These are phyloP conservation scores for Chrysomela aeneicollis DNA, from an alignment of 2,888 invertebrate genomes.

Conservation along the genomic window DNA sequence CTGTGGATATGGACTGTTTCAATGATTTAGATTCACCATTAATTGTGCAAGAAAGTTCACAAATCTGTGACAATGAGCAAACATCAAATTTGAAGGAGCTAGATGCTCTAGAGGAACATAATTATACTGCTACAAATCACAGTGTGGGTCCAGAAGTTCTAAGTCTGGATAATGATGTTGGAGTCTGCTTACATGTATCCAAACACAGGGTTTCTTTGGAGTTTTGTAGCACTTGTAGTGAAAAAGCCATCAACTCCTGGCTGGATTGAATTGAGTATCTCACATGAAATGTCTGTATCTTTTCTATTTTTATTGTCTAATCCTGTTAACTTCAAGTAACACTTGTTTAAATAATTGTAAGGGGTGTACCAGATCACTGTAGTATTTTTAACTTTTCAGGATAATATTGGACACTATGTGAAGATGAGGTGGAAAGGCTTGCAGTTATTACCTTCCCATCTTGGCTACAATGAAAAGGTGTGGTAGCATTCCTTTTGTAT, in stretches of 20 bases:
- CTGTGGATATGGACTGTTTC: slow-evolving; percentile 33
- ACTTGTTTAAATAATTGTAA: slow-evolving; percentile 37
- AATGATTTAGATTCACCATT: slow-evolving; percentile 39
- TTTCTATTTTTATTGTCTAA: slow-evolving; percentile 26
- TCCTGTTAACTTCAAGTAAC: slow-evolving; percentile 28
- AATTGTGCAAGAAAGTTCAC: neutral
- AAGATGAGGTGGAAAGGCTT: slow-evolving; percentile 43
- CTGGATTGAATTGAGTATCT: slow-evolving; percentile 38
- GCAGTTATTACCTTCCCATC: slow-evolving; percentile 43
- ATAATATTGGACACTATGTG: slow-evolving; percentile 19
- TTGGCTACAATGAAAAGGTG: slow-evolving; percentile 46
- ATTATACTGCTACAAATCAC: slow-evolving; percentile 45
- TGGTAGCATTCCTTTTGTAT: slow-evolving; percentile 47
- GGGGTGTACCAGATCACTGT: slow-evolving; percentile 31
- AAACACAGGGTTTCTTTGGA: slow-evolving; percentile 66
- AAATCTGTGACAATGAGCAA: neutral
- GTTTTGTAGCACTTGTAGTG: slow-evolving; percentile 66
- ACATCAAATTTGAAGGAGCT: neutral
- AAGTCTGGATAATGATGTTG: slow-evolving; percentile 56
- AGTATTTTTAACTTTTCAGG: slow-evolving; percentile 51
- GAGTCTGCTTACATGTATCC: slow-evolving; percentile 68
- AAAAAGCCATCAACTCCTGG: slow-evolving; percentile 58
- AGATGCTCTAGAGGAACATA: slow-evolving; percentile 49
- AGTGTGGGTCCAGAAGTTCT: neutral
- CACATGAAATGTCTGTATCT: slow-evolving; percentile 55